These are phyloP conservation scores for Bergia puertoricense DNA, from an alignment of 92 coral and sea anemone species.

Conservation along the genomic window DNA sequence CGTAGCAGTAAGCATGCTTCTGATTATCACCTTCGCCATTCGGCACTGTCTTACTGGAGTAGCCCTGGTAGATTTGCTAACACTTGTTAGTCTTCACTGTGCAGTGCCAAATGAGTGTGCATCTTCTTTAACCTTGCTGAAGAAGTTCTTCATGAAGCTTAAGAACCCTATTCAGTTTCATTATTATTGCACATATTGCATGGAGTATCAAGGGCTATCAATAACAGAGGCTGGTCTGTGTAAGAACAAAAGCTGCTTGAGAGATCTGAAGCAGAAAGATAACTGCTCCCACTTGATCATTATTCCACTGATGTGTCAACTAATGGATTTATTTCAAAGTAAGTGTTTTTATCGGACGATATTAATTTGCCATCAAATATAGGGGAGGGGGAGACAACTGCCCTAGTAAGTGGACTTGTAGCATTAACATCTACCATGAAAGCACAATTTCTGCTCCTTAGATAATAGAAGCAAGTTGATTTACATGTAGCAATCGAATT, in stretches of 20 bases:
- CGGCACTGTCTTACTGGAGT: conserved; percentile 72
- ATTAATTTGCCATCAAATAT: not conserved
- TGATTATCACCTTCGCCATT: conserved; percentile 68
- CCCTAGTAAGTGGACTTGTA: too few relatives aligned
- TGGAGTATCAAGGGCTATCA: conserved; percentile 59
- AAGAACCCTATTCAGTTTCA: conserved; percentile 65
- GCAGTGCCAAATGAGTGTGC: conserved; percentile 61
- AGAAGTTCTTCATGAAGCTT: conserved; percentile 53
- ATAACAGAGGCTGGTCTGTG: conserved; percentile 49
- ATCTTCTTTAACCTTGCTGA: conserved; percentile 36
- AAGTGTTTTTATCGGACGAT: not conserved
- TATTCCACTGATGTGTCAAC: conserved; percentile 59
- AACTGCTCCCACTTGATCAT: conserved; percentile 60
- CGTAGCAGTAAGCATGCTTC: conserved; percentile 76
- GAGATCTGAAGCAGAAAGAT: conserved; percentile 43
- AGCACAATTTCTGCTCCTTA: too few relatives aligned
- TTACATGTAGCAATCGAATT: too few relatives aligned
- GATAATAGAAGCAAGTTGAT: too few relatives aligned
- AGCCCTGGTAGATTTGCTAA: conserved; percentile 46
- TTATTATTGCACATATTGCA: conserved; percentile 65
- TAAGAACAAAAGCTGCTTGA: conserved; percentile 54
- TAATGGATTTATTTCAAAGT: conserved; percentile 53
- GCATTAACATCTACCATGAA: too few relatives aligned
- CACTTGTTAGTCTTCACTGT: conserved; percentile 60
- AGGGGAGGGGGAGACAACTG: too few relatives aligned